These are phyloP conservation scores for Coronaproctus castanopsis DNA, from an alignment of 2,888 invertebrate species.

Conservation along the genomic window DNA sequence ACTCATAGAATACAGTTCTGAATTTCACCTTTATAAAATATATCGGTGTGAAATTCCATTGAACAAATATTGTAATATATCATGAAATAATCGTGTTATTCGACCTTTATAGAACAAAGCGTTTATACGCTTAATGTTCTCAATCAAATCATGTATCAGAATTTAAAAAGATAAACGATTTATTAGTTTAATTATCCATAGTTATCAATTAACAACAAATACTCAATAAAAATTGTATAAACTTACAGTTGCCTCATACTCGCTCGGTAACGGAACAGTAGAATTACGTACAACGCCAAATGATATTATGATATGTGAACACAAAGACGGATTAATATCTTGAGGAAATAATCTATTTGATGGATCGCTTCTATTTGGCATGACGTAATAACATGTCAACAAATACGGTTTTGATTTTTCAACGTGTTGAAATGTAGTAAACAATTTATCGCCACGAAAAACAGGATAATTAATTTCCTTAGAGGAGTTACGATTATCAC, in stretches of 20 bases:
- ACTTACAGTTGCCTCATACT: slow-evolving; percentile 11
- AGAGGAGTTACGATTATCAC: neutral
- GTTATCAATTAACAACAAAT: no score
- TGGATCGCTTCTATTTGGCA: slow-evolving; percentile 28
- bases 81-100: no score
- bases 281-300: slow-evolving; percentile 36
- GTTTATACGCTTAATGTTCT: no score
- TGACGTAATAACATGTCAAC: slow-evolving; percentile 50
- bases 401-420: slow-evolving; percentile 18
- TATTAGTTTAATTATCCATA: no score
- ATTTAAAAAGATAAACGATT: no score
- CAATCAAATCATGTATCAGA: no score
- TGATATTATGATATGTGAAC: slow-evolving; percentile 65
- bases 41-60: no score
- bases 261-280: slow-evolving; percentile 11
- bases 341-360: slow-evolving; percentile 31
- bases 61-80: no score
- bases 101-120: no score
- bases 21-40: no score
- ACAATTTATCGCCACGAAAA: neutral
- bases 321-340: slow-evolving; percentile 46
- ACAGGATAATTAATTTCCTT: neutral
- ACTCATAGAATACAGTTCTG: no score
- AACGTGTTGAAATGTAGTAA: slow-evolving; percentile 10
- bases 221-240: no score